These are phyloP conservation scores for Tautogolabrus adspersus DNA, from an alignment of 2,113 vertebrate genomes.

Conservation along the genomic window DNA sequence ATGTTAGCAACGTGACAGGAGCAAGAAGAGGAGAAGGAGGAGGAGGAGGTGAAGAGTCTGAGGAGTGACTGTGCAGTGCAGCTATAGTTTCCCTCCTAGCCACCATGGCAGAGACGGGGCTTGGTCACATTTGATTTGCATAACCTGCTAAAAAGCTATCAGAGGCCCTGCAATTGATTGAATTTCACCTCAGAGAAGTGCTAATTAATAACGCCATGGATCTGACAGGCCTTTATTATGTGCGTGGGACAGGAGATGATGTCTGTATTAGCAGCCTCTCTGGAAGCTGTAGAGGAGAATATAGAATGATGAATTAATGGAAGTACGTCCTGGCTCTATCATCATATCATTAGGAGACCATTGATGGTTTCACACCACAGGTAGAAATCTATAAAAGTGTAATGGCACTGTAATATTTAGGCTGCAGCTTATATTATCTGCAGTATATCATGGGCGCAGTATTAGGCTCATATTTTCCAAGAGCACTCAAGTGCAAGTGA, in stretches of 20 bases:
- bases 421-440: conserved; percentile 50
- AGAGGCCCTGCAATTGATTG: conserved; percentile 94
- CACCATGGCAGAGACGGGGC: conserved; percentile 68
- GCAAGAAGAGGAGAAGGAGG: conserved; percentile 29
- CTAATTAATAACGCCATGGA: conserved; percentile 99
- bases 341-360: conserved; percentile 79
- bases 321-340: conserved; percentile 75
- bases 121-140: conserved; percentile 97
- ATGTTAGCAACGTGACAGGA: conserved; percentile 77
- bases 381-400: conserved; percentile 72
- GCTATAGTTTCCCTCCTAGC: conserved; percentile 36
- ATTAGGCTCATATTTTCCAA: conserved; percentile 24
- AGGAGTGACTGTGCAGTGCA: conserved; percentile 41
- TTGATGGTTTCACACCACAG: conserved; percentile 77
- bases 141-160: conserved; percentile 99
- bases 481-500: conserved; percentile 2
- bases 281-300: conserved; percentile 87
- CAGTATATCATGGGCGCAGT: conserved; percentile 39
- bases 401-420: conserved; percentile 65
- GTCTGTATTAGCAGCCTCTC: conserved; percentile 95
- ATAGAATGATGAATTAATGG: conserved; percentile 84
- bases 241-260: conserved; percentile 98
- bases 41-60: conserved; percentile 26
- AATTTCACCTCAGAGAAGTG: conserved; percentile 98
- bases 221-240: conserved; percentile 99